Evolutionary conservation across 1,140 invertebrate genomes (phyloP), one percentile per base, ranked within the genome.

Genomic region (Scylla paramamosain): DNA sequence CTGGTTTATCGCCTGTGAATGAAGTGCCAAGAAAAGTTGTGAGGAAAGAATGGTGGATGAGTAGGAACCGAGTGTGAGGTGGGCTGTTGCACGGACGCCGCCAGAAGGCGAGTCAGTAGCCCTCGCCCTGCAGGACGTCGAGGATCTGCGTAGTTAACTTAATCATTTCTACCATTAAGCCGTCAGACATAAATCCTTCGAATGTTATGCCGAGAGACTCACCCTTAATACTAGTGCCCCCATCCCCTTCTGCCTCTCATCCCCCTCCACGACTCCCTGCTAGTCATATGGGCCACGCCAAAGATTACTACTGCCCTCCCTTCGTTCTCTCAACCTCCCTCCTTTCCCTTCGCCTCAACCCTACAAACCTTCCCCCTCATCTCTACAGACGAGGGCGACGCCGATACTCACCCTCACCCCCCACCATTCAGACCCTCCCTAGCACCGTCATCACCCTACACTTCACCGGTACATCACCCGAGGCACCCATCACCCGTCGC

Each of bases 401-500:
- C 67, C 20, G 67, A 59, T 59, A 59, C 52, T 59, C 10, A 77
- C 67, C 25, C 25, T n/a, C 20, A 20, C 25, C 20, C 67, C n/a
- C 67, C 25, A 12, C 67, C 67, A 77, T 77, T n/a, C 20, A 77
- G 20, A 20, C 12, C 67, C 67, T 25, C 67, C 67, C 67, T n/a
- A 77, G 25, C 67, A 25, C 67, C 67, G 12, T 77, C 67, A 77
- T 77, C 67, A 77, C 67, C 67, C 20, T 77, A 77, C 67, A 77
- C 0, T n/a, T n/a, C 67, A 7, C 25, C 67, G 67, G 7, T 77
- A 77, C 67, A 77, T n/a, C 88, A 46, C 88, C 87, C 88, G 39
- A 48, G 48, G 32, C 88, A 90, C 45, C 88, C 88, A 90, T 90
- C 88, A 90, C 88, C 45, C n/a, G 88, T 28, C 45, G 48, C 88